Conservation (phyloP, 2,113 vertebrate species). For the Nothoprocta perdicaria region DNA sequence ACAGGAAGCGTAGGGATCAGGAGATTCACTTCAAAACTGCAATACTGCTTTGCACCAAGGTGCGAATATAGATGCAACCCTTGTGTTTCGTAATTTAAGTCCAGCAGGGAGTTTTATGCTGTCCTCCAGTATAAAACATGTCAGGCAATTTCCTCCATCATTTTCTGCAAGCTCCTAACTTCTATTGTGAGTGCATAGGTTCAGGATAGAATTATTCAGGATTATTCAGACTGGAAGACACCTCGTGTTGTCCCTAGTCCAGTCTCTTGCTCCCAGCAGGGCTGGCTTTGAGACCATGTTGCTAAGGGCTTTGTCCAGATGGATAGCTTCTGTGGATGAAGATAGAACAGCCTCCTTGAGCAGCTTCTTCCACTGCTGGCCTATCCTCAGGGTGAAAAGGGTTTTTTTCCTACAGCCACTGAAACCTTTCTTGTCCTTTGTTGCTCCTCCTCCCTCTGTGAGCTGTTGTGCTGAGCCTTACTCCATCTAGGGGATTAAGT, state of each 20-base stretch:
- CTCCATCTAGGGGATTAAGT: neutral
- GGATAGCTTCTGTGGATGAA: neutral
- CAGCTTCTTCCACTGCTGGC: neutral
- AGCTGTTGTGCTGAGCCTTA: neutral
- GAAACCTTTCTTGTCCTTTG: rapidly evolving
- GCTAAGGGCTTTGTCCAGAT: neutral
- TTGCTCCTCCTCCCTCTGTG: neutral
- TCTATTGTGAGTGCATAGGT: neutral
- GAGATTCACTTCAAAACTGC: neutral
- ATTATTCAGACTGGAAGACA: neutral
- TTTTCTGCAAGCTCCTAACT: neutral
- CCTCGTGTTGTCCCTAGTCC: neutral
- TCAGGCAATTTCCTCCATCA: neutral
- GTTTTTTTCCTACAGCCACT: neutral
- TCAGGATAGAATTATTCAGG: rapidly evolving
- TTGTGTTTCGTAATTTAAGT: neutral
- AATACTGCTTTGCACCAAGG: neutral
- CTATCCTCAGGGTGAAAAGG: neutral
- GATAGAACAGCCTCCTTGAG: neutral
- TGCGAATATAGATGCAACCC: neutral
- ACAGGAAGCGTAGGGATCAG: rapidly evolving
- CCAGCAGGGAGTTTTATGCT: neutral
- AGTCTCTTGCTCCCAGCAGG: neutral
- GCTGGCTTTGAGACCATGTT: neutral
- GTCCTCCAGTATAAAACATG: neutral